Evolutionary conservation across 2,888 invertebrate species (phyloP), one percentile per base, ranked within the genome.

Genomic region (Cheilosia pagana): DNA sequence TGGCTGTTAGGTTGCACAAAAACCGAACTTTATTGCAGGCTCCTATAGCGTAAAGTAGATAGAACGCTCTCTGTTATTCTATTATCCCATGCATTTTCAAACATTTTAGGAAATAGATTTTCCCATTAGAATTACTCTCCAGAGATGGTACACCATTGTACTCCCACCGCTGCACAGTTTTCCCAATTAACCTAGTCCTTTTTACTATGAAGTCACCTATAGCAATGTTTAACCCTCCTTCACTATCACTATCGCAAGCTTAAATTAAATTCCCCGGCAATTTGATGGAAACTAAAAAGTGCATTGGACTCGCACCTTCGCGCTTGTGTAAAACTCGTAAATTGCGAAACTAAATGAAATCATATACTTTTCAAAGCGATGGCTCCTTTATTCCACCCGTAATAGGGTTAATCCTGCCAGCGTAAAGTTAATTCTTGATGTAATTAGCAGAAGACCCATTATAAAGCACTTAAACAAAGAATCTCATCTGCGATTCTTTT

Each of bases 361-460:
- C 31, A n/a, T 28, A 28, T 43, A 35, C 31, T 48, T 21, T 48
- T 19, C 7, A 14, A n/a, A 35, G 48, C 19, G n/a, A 31, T 19
- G 16, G 16, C 28, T 28, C 25, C 31, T 19, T 16, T 21, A 25
- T 28, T 16, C 14, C 21, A 3, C 31, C 19, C 21, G 3, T 21
- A 8, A 21, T 31, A 31, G 31, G 48, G 21, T 19, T 48, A 48
- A 31, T 6, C 31, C 12, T 53, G 16, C 62, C 45, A 45, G 8
- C 31, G 31, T 31, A 19, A 16, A 48, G 14, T 31, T 43, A 62
- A 48, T 48, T 39, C 65, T 52, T 52, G 31, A 35, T n/a, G 55
- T 68, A 57, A 68, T 68, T 68, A 57, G 57, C 21, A 31, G 19
- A 48, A 52, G 35, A 16, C 39, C 67, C 68, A 45, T 55, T 68